These are phyloP conservation scores for Paguma larvata DNA, from an alignment of 2,797 vertebrate species.

Conservation along the genomic window DNA sequence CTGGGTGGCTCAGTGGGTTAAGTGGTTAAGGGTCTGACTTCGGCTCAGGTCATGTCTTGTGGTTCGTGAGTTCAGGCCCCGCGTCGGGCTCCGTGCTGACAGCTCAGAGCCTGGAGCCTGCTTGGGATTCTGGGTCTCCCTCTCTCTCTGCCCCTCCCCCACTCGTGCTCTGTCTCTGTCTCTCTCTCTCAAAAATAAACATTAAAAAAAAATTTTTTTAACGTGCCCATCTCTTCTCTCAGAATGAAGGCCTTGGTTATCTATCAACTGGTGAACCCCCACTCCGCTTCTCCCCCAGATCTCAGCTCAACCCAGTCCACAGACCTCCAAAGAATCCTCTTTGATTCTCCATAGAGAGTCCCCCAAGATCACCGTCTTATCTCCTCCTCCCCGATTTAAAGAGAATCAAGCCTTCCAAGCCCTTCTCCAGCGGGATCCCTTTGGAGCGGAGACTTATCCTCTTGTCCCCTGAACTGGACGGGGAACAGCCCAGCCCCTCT, in stretches of 20 bases:
- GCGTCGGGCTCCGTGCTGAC: too few species aligned
- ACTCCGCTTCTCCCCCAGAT: neutral
- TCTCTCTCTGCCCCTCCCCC: too few species aligned
- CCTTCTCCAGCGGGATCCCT: neutral
- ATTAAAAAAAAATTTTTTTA: too few species aligned
- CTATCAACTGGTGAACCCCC: neutral
- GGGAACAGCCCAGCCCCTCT: constrained; percentile 47
- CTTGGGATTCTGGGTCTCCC: too few species aligned
- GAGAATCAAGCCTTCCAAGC: neutral
- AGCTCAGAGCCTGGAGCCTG: too few species aligned
- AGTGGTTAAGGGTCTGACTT: too few species aligned
- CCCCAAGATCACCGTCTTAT: neutral
- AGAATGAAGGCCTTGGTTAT: neutral
- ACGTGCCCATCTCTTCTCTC: neutral
- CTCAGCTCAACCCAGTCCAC: neutral
- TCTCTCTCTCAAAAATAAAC: too few species aligned
- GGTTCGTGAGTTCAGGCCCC: too few species aligned
- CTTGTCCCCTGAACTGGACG: neutral
- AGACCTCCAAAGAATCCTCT: neutral
- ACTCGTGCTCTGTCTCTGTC: too few species aligned
- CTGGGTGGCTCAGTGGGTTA: too few species aligned
- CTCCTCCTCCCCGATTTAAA: neutral
- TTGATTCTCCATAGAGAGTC: neutral
- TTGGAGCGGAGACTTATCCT: neutral
- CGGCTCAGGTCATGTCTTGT: too few species aligned